Evolutionary conservation across 2,888 invertebrate genomes (phyloP).

Genomic region (Tetheella fluctuosa): DNA sequence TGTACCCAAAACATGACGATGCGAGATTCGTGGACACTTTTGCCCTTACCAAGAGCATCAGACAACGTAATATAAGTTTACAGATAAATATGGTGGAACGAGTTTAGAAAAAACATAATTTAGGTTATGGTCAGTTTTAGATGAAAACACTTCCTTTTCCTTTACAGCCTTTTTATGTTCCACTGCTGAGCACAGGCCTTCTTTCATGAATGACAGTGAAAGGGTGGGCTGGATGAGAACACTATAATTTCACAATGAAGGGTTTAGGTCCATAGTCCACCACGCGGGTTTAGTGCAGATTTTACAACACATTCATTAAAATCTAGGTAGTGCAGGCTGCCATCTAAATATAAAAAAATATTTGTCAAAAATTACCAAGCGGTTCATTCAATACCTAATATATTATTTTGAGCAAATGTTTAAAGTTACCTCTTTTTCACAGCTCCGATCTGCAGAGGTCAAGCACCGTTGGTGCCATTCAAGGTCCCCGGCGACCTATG

Average conservation of each 20-base stretch:
- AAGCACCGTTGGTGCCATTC: constrained; percentile 57
- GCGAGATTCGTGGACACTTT: background rate
- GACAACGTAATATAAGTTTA: background rate
- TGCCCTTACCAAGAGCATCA: background rate
- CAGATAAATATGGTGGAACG: background rate
- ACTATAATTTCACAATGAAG: background rate
- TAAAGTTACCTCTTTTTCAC: constrained; percentile 16
- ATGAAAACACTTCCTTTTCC: background rate
- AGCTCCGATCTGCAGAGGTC: constrained; percentile 63
- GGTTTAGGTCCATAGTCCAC: background rate
- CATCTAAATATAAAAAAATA: background rate
- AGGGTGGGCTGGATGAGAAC: too few species aligned
- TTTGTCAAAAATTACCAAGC: background rate
- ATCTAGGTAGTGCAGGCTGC: background rate
- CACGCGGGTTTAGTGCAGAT: background rate
- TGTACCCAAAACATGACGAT: background rate
- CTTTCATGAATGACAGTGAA: too few species aligned
- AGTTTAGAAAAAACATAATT: background rate
- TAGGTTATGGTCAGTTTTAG: background rate
- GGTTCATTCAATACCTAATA: background rate
- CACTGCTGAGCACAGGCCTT: too few species aligned
- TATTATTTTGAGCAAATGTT: background rate
- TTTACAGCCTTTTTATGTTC: too few species aligned
- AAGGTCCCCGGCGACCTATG: constrained; percentile 50
- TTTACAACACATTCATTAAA: background rate